A percentile compares a stretch with the other conserved stretches of the same genome.
Evolutionary conservation across 2,113 vertebrate genomes (phyloP).

Genomic region (Silurus meridionalis): DNA sequence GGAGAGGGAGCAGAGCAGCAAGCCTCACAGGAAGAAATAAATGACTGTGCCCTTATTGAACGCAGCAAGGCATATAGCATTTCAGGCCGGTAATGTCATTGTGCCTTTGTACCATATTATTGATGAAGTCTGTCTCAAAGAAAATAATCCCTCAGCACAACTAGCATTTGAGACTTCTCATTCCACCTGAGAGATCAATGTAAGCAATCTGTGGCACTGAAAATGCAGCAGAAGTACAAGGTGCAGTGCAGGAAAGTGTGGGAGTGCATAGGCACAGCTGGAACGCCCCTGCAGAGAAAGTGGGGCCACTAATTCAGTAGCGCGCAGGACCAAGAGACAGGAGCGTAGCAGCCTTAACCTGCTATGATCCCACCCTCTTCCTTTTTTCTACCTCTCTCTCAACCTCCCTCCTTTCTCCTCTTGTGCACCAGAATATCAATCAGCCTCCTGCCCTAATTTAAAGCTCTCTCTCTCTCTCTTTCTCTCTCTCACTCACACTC

Average conservation of each 20-base stretch:
- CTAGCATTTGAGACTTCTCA: slow-evolving; percentile 56
- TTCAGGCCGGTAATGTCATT: slow-evolving; percentile 60
- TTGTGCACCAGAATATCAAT: slow-evolving; percentile 68
- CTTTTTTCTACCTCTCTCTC: not conserved
- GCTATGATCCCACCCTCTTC: slow-evolving; percentile 10
- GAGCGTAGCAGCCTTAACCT: slow-evolving; percentile 49
- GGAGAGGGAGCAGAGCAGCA: slow-evolving; percentile 63
- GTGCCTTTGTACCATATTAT: slow-evolving; percentile 57
- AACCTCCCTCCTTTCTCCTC: slow-evolving; percentile 52
- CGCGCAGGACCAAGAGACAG: slow-evolving; percentile 58
- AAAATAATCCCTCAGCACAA: slow-evolving; percentile 56
- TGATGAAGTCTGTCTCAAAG: slow-evolving; percentile 62
- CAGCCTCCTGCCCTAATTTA: slow-evolving; percentile 70
- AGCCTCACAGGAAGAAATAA: slow-evolving; percentile 59
- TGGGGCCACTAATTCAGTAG: slow-evolving; percentile 58
- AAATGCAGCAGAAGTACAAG: slow-evolving; percentile 35
- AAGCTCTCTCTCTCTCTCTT: slow-evolving; percentile 42
- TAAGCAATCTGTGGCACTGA: slow-evolving; percentile 46
- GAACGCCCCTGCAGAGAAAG: slow-evolving; percentile 50
- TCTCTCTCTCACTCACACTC: slow-evolving; percentile 32
- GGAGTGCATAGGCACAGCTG: slow-evolving; percentile 54
- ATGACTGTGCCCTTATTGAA: slow-evolving; percentile 59
- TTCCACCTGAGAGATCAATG: slow-evolving; percentile 59
- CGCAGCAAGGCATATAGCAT: slow-evolving; percentile 62
- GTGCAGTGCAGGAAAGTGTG: slow-evolving; percentile 47